A percentile compares a stretch with the other conserved stretches of the same genome.
Evolutionary conservation across 1,140 invertebrate species (phyloP).

Genomic region (Ylistrum balloti): DNA sequence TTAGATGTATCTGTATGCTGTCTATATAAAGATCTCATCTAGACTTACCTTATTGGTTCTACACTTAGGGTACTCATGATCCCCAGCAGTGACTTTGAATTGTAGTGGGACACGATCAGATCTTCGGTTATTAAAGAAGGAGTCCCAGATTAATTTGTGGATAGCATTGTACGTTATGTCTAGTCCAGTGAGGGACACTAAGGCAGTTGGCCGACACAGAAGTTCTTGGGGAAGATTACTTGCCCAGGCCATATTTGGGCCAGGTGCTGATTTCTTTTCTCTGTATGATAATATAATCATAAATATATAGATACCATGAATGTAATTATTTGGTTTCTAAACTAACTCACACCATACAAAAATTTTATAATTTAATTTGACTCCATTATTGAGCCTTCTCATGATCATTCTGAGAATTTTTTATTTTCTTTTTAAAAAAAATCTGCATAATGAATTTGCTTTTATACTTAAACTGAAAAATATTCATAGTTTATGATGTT

Average conservation of each 20-base stretch:
- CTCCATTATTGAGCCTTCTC: too few species aligned
- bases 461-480: too few species aligned
- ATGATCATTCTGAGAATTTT: too few species aligned
- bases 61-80: slow-evolving; percentile 93
- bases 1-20: too few species aligned
- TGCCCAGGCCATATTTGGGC: slow-evolving; percentile 80
- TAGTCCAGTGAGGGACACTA: slow-evolving; percentile 93
- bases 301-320: background rate
- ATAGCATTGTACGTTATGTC: slow-evolving; percentile 92
- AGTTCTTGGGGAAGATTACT: slow-evolving; percentile 85
- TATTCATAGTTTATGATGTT: too few species aligned
- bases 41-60: slow-evolving; percentile 89
- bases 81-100: slow-evolving; percentile 89
- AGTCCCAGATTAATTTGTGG: slow-evolving; percentile 96
- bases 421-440: too few species aligned
- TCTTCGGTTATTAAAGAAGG: slow-evolving; percentile 91
- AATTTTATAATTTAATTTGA: too few species aligned
- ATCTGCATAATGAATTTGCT: too few species aligned
- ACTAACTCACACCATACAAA: too few species aligned
- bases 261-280: background rate
- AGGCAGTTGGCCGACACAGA: slow-evolving; percentile 89
- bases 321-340: too few species aligned
- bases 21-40: background rate
- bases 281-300: background rate
- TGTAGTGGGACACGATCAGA: slow-evolving; percentile 91